These are phyloP conservation scores for Neocloeon triangulifer DNA, from an alignment of 1,140 invertebrate genomes.

Conservation along the genomic window DNA sequence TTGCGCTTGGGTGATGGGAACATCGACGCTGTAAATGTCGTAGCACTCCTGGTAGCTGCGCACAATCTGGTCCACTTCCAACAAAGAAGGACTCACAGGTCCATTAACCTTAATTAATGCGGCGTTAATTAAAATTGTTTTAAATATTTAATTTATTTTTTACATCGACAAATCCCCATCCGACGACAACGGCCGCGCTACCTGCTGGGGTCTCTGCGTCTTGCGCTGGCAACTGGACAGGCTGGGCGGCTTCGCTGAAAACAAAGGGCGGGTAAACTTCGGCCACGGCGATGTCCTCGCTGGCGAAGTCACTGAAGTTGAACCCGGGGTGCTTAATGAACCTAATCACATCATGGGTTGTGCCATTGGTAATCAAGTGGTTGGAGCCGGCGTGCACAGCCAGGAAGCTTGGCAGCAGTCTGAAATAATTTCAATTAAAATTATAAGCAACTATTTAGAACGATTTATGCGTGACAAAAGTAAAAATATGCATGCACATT, in stretches of 20 bases:
- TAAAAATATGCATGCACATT: too few species aligned
- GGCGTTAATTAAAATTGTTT: too few species aligned
- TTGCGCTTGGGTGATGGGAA: background rate
- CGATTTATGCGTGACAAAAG: too few species aligned
- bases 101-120: too few species aligned
- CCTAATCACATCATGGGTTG: background rate
- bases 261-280: background rate
- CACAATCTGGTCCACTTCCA: too few species aligned
- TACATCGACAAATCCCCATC: too few species aligned
- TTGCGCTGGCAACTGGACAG: background rate
- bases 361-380: background rate
- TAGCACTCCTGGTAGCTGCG: too few species aligned
- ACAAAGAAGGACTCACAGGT: too few species aligned
- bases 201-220: background rate
- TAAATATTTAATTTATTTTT: too few species aligned
- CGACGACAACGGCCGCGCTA: background rate
- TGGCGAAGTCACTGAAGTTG: constrained; percentile 5
- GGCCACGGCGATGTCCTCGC: constrained; percentile 3
- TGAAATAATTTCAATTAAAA: too few species aligned
- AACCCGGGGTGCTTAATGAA: constrained; percentile 6
- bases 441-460: too few species aligned
- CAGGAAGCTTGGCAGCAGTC: too few species aligned
- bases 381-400: background rate
- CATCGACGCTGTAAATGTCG: background rate
- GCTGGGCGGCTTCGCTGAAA: background rate